These are phyloP conservation scores for Serranus cabrilla DNA, from an alignment of 2,797 vertebrate species.

Conservation along the genomic window DNA sequence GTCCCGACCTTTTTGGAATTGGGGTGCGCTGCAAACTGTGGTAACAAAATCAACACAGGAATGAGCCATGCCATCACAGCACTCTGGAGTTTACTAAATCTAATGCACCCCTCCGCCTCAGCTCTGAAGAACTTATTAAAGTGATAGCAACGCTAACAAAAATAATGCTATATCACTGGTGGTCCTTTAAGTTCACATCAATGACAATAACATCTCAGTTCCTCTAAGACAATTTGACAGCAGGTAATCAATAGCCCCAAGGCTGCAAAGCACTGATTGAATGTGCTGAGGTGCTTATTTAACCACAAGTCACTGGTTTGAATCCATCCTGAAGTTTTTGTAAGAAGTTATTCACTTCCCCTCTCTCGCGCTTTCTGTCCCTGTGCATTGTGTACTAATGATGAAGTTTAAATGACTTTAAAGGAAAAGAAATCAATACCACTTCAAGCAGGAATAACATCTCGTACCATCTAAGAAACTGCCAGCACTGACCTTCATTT, in stretches of 20 bases:
- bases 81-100: not conserved
- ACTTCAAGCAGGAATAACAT: slow-evolving; percentile 17
- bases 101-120: not conserved
- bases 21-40: not conserved
- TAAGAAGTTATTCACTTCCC: not conserved
- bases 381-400: slow-evolving; percentile 10
- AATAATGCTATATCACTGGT: not conserved
- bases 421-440: slow-evolving; percentile 35
- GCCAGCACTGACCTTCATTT: slow-evolving; percentile 19
- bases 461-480: slow-evolving; percentile 10
- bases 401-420: slow-evolving; percentile 43
- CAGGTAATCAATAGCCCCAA: slow-evolving; percentile 20
- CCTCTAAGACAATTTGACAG: slow-evolving; percentile 34
- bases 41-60: not conserved
- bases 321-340: slow-evolving; percentile 5
- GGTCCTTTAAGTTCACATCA: slow-evolving; percentile 23
- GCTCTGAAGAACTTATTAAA: not conserved
- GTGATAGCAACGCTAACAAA: not conserved
- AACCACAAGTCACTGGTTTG: slow-evolving; percentile 13
- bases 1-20: too few relatives aligned
- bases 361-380: slow-evolving; percentile 4
- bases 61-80: not conserved
- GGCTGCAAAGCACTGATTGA: not conserved
- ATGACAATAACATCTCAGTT: slow-evolving; percentile 26
- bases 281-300: slow-evolving; percentile 12